phyloP scores from a whole-genome alignment of 2,888 invertebrate species.

The Bembecia ichneumoniformis region DNA sequence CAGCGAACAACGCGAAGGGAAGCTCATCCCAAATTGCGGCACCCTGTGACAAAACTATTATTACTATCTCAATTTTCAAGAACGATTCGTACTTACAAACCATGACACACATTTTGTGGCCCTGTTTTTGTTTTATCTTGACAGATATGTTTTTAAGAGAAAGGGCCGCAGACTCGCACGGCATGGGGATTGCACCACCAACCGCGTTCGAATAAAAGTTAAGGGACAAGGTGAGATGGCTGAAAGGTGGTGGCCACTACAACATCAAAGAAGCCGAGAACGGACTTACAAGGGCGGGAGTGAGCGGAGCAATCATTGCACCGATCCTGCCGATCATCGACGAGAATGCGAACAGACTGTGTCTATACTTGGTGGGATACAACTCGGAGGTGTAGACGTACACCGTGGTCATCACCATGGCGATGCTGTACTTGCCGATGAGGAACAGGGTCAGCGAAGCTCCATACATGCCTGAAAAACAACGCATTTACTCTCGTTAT shows the following conservation, averaged over 20 bases:
- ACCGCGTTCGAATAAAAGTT: too few relatives aligned
- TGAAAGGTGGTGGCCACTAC: too few relatives aligned
- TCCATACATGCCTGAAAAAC: constrained; percentile 17
- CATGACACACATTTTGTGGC: background rate
- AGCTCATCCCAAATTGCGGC: constrained; percentile 23
- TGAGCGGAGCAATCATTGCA: constrained; percentile 76
- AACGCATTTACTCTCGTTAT: background rate
- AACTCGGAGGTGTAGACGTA: constrained; percentile 78
- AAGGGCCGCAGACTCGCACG: too few relatives aligned
- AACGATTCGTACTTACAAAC: too few relatives aligned
- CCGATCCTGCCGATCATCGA: constrained; percentile 79
- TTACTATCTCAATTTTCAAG: background rate
- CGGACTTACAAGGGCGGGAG: constrained; percentile 70
- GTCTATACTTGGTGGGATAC: constrained; percentile 76
- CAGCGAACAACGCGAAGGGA: constrained; percentile 62
- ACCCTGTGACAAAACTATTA: constrained; percentile 15
- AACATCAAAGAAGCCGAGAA: too few relatives aligned
- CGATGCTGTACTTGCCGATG: constrained; percentile 73
- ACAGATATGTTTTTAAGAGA: too few relatives aligned
- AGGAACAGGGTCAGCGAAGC: constrained; percentile 62
- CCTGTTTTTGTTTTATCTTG: background rate
- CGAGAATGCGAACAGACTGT: constrained; percentile 74
- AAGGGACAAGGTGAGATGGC: too few relatives aligned
- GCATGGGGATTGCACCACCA: too few relatives aligned
- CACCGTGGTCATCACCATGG: constrained; percentile 71